Evolutionary conservation across 2,113 vertebrate genomes (phyloP), one percentile per base, ranked within the genome.

Genomic region (Falco punctatus): DNA sequence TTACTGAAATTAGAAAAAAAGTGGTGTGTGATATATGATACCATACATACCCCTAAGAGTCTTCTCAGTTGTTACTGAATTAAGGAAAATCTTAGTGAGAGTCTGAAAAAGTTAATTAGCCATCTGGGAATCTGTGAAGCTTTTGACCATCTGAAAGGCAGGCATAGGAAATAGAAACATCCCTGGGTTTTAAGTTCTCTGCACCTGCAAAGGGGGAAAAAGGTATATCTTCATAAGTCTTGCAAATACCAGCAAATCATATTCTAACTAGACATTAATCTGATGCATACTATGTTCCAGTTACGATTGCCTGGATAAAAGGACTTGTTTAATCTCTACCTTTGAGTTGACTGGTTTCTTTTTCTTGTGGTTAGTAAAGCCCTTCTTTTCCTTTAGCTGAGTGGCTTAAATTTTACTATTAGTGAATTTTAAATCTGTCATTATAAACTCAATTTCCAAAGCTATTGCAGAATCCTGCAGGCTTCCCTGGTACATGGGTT

Each of bases 91-190:
- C 38, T 35, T 86, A 33, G 15, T 74, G 74, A 62, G 22, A 81
- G 19, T 51, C 71, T 90, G 67, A 88, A 42, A 40, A 92, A 81
- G 28, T 78, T 94, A 87, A 92, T 57, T 89, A 65, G 26, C n/a
- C 81, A 55, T 16, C 54, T 91, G 88, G 64, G 72, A 96, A 74
- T 78, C 42, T 88, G 12, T 46, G 24, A n/a, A 73, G 6, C 10
- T 74, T 92, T 81, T 74, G 38, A 55, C 42, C 22, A 16, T 35
- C 28, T 84, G n/a, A 84, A 95, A 84, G 18, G 26, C 28, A 94
- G 32, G 18, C 16, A 59, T 8, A 46, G 2, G 15, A 82, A 35
- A 67, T 2, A 48, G 27, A 42, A 95, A 88, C 8, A 6, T 26
- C 7, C 5, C 6, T 24, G 61, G 5, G 2, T 66, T 86, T 88